Conservation (phyloP, 1,140 invertebrate species). For the Varroa destructor region DNA sequence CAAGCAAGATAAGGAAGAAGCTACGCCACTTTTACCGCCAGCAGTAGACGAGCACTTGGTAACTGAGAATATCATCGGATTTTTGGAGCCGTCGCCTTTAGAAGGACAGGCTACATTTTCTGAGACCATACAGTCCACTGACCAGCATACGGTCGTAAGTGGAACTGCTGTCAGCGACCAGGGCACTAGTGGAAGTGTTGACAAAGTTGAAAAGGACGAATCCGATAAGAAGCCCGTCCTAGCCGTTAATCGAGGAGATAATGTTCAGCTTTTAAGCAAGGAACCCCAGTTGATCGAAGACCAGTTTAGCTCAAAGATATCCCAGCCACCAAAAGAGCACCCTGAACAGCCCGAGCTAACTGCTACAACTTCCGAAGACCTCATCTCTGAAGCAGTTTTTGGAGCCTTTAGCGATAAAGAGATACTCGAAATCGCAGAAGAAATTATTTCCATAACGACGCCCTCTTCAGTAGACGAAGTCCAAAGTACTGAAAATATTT, state of each 20-base stretch:
- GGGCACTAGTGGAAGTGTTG: neutral
- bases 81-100: too few relatives aligned
- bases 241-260: neutral
- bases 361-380: neutral
- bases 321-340: neutral
- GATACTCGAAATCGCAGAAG: too few relatives aligned
- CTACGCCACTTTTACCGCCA: too few relatives aligned
- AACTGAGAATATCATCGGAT: too few relatives aligned
- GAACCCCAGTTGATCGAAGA: neutral
- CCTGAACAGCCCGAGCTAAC: neutral
- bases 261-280: neutral
- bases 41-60: too few relatives aligned
- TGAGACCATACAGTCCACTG: too few relatives aligned
- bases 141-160: neutral
- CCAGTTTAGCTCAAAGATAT: neutral
- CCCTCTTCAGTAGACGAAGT: neutral
- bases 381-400: too few relatives aligned
- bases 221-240: slow-evolving; percentile 1
- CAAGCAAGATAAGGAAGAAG: too few relatives aligned
- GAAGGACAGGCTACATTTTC: too few relatives aligned
- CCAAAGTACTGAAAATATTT: neutral
- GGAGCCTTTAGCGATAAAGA: neutral
- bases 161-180: neutral
- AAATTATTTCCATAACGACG: too few relatives aligned
- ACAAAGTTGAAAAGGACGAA: neutral